Evolutionary conservation across 2,888 invertebrate species (phyloP), one percentile per base, ranked within the genome.

Genomic region (Cryptophagus acutangulus): DNA sequence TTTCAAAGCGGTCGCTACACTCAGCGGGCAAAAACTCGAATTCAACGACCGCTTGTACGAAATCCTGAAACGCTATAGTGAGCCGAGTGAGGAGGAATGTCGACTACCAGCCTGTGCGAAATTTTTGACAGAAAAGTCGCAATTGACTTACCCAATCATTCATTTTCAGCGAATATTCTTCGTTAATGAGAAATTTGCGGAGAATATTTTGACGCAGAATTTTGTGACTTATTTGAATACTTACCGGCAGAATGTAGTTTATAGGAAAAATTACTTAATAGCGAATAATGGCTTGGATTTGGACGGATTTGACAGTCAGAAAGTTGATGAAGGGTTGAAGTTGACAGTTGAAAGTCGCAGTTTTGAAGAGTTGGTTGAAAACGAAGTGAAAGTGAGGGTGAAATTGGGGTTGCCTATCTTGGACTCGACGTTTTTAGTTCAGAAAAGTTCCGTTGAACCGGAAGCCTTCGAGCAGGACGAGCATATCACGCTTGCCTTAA

Each of bases 91-190:
- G n/a, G n/a, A n/a, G n/a, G n/a, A n/a, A n/a, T 20, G 24, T n/a
- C 6, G n/a, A 20, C 6, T 20, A 20, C 24, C 24, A 9, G 33
- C 16, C 10, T 13, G 1, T 33, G 18, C 9, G 15, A 33, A 38
- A 38, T 46, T 49, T 44, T 33, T 43, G 6, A 31, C n/a, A n/a
- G n/a, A 39, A 28, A 34, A 42, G 2, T 37, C 33, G 33, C 38
- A 33, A 34, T 25, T 46, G 10, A 34, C 45, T 15, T 43, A 38
- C 17, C 48, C 51, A 16, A 43, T 51, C 31, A 38, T 51, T 24
- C 42, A 51, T 33, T 4, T 48, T 24, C 48, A 48, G 25, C 35
- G 46, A 30, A 48, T 46, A 18, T 51, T 48, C 28, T 18, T 50
- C 9, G 12, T 50, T 18, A 46, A 42, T 5, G 37, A 42, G 15